A percentile compares a stretch with the other conserved stretches of the same genome.
phyloP scores from a whole-genome alignment of 2,888 invertebrate genomes.

The Agapostemon virescens region DNA sequence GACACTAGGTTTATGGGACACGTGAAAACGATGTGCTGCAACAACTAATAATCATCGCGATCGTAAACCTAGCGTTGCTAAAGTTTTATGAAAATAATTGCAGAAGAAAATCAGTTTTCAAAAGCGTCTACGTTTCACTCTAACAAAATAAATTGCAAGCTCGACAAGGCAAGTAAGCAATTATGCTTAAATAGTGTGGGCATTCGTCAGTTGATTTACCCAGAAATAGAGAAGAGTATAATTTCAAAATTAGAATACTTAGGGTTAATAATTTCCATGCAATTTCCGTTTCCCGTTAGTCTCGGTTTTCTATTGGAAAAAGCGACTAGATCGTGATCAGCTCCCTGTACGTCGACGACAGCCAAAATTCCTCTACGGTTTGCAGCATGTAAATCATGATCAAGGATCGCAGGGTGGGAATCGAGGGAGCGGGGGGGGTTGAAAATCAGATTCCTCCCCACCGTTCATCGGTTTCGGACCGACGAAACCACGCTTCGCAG shows the following conservation, averaged over 20 bases:
- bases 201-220: not conserved
- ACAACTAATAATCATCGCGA: too few species aligned
- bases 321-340: not conserved
- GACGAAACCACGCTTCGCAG: constrained; percentile 52
- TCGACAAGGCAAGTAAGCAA: not conserved
- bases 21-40: not conserved
- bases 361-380: not conserved
- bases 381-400: not conserved
- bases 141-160: not conserved
- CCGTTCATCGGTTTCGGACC: not conserved
- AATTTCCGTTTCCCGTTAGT: not conserved
- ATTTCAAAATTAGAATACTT: not conserved
- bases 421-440: too few species aligned
- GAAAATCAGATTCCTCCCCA: not conserved
- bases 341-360: not conserved
- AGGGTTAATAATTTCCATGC: not conserved
- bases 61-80: too few species aligned
- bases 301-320: not conserved
- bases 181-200: not conserved
- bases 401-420: not conserved
- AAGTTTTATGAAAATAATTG: not conserved
- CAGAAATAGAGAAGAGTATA: not conserved
- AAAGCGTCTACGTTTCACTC: not conserved
- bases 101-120: not conserved
- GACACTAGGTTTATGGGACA: not conserved